Evolutionary conservation across 64 coral and sea anemone species (phyloP).

Genomic region (Pocillopora verrucosa): DNA sequence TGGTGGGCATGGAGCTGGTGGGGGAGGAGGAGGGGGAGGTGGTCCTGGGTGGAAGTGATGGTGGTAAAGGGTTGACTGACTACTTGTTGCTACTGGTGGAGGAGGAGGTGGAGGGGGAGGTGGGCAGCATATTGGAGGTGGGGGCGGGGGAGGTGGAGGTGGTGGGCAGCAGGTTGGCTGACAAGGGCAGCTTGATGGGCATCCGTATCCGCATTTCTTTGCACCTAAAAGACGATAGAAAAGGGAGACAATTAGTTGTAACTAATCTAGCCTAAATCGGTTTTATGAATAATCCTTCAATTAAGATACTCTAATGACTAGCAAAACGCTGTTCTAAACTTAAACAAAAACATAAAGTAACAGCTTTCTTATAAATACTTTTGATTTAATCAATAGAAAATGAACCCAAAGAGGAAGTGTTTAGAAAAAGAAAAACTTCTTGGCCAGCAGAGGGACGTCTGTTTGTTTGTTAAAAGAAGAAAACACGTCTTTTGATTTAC

Average conservation of each 20-base stretch:
- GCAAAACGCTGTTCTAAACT: too few species aligned
- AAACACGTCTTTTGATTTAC: too few species aligned
- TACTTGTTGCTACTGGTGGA: slow-evolving; percentile 43
- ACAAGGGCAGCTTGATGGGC: slow-evolving; percentile 68
- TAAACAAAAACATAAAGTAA: too few species aligned
- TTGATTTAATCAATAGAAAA: too few species aligned
- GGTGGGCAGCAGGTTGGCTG: slow-evolving; percentile 66
- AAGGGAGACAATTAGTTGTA: not conserved
- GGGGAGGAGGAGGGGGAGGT: slow-evolving; percentile 75
- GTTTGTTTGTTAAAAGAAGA: too few species aligned
- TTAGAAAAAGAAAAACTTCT: too few species aligned
- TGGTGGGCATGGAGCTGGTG: slow-evolving; percentile 81
- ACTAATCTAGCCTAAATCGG: not conserved
- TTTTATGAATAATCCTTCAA: too few species aligned
- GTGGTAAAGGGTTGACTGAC: slow-evolving; percentile 9
- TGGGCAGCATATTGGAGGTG: slow-evolving; percentile 56
- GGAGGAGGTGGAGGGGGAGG: slow-evolving; percentile 72
- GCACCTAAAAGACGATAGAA: slow-evolving; percentile 49
- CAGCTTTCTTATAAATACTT: too few species aligned
- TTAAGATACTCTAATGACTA: too few species aligned
- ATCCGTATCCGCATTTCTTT: slow-evolving; percentile 81
- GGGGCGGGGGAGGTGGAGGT: slow-evolving; percentile 78
- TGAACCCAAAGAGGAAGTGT: too few species aligned
- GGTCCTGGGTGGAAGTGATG: slow-evolving; percentile 78
- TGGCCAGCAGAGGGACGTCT: too few species aligned